phyloP scores from a whole-genome alignment of 2,888 invertebrate genomes.

The Labia minor region DNA sequence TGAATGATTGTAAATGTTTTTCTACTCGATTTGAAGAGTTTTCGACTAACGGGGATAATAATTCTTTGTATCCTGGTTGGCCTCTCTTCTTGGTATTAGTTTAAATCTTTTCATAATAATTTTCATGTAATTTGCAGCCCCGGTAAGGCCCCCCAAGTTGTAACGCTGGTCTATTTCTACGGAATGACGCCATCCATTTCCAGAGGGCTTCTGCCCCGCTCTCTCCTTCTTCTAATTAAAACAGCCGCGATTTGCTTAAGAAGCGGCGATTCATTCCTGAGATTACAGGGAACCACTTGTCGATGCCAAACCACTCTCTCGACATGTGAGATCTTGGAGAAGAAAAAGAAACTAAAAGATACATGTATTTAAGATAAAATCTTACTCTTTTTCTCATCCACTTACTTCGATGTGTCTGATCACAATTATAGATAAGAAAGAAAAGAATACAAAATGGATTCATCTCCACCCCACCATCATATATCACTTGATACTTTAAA shows the following conservation, averaged over 20 bases:
- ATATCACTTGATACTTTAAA: too few relatives aligned
- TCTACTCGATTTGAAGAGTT: too few relatives aligned
- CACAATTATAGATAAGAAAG: too few relatives aligned
- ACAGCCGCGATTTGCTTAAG: neutral
- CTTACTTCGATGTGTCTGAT: neutral
- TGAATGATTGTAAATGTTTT: too few relatives aligned
- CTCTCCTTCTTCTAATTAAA: conserved; percentile 3
- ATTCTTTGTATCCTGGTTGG: too few relatives aligned
- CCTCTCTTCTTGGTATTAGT: too few relatives aligned
- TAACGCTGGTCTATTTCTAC: neutral
- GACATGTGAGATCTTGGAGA: neutral
- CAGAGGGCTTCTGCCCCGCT: neutral
- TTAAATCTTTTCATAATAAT: too few relatives aligned
- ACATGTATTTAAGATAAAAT: neutral
- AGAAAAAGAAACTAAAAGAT: neutral
- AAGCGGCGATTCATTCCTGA: conserved; percentile 2
- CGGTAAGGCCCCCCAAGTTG: neutral
- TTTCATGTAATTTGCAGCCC: neutral
- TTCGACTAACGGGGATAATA: too few relatives aligned
- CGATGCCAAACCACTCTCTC: neutral
- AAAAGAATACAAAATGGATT: too few relatives aligned
- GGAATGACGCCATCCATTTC: neutral
- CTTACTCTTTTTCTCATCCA: neutral
- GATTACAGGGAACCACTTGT: conserved; percentile 8
- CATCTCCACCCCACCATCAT: too few relatives aligned